Percentiles rank a stretch among this genome's conserved stretches.
Conservation (phyloP, 1,140 invertebrate genomes). For the Drosophila lini region DNA sequence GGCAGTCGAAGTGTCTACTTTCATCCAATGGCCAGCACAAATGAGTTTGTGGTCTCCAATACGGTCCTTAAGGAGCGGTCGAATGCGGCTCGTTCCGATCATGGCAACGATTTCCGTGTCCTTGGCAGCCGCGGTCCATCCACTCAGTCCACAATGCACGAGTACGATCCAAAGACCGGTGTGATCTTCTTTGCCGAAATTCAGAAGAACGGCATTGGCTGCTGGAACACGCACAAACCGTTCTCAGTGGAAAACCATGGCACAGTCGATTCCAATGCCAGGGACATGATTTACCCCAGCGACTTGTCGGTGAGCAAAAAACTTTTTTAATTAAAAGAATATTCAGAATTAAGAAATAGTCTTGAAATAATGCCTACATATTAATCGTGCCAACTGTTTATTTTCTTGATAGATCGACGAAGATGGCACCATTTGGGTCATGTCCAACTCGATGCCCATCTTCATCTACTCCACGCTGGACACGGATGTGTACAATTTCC, state of each 20-base stretch:
- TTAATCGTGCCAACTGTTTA: not conserved
- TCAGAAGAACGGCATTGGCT: constrained; percentile 88
- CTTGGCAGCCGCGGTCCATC: constrained; percentile 87
- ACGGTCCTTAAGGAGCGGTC: constrained; percentile 87
- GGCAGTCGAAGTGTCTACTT: constrained; percentile 88
- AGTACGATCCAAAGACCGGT: constrained; percentile 85
- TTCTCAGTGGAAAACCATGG: constrained; percentile 86
- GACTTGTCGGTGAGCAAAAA: constrained; percentile 72
- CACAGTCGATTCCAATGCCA: constrained; percentile 86
- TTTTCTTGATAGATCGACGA: constrained; percentile 84
- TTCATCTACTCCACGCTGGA: constrained; percentile 87
- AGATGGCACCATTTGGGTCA: constrained; percentile 86
- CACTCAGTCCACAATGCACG: constrained; percentile 88
- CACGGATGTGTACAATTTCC: constrained; percentile 86
- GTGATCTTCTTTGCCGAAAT: constrained; percentile 89
- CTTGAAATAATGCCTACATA: not conserved
- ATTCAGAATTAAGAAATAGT: not conserved
- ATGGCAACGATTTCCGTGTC: constrained; percentile 85
- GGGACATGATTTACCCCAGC: constrained; percentile 88
- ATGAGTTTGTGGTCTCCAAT: constrained; percentile 89
- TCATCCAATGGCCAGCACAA: constrained; percentile 88
- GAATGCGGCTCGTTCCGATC: constrained; percentile 86
- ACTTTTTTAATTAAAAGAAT: too few relatives aligned
- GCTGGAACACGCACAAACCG: constrained; percentile 87
- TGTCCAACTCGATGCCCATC: constrained; percentile 87